Conservation (phyloP, 1,140 invertebrate species). For the Megalonaias nervosa region DNA sequence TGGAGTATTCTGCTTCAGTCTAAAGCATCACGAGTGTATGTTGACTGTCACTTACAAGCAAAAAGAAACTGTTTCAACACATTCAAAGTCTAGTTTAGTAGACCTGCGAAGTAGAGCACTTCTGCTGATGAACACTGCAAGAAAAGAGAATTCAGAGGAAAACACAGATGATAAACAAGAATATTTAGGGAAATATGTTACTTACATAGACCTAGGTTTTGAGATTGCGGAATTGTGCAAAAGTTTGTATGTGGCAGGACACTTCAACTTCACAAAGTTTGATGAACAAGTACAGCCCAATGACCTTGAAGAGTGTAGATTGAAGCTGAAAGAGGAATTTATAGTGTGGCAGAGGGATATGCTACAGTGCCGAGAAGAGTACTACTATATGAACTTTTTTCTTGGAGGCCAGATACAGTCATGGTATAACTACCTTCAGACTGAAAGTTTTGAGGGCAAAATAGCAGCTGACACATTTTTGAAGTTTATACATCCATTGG, state of each 20-base stretch:
- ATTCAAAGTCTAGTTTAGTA: slow-evolving; percentile 2
- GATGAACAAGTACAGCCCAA: background rate
- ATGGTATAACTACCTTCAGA: slow-evolving; percentile 21
- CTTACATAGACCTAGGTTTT: slow-evolving; percentile 15
- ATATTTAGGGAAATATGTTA: slow-evolving; percentile 28
- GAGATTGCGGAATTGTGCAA: slow-evolving; percentile 3
- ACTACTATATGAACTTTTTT: slow-evolving; percentile 35
- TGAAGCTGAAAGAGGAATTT: background rate
- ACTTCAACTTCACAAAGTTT: slow-evolving; percentile 6
- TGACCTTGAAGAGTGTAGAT: background rate
- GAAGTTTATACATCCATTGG: slow-evolving; percentile 16
- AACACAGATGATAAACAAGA: background rate
- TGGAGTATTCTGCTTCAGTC: slow-evolving; percentile 3
- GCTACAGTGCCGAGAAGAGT: background rate
- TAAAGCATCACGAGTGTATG: slow-evolving; percentile 10
- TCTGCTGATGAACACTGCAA: slow-evolving; percentile 42
- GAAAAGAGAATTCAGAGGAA: slow-evolving; percentile 15
- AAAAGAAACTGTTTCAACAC: slow-evolving; percentile 2
- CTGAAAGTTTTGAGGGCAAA: background rate
- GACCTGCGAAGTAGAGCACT: slow-evolving; percentile 43
- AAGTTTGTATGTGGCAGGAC: slow-evolving; percentile 26
- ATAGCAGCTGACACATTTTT: background rate
- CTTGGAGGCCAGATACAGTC: slow-evolving; percentile 6
- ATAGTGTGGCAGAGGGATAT: background rate
- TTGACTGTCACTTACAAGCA: slow-evolving; percentile 25